phyloP scores from a whole-genome alignment of 2,113 vertebrate species.

The Pardalotus punctatus region DNA sequence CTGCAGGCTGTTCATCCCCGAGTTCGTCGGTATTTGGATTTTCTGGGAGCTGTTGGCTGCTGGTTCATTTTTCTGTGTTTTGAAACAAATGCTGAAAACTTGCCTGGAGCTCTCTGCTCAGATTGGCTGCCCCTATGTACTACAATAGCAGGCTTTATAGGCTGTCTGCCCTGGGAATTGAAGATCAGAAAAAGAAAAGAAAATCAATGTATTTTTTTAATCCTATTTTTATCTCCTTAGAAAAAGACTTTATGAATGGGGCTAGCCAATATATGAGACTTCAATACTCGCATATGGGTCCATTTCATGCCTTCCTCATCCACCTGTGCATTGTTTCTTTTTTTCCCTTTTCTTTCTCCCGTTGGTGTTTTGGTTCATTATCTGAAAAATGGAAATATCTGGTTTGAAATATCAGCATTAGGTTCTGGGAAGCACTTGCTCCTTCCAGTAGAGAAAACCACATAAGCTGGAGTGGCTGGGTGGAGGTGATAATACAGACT shows the following conservation, averaged over 20 bases:
- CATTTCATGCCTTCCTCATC: neutral
- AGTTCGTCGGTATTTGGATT: neutral
- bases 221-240: neutral
- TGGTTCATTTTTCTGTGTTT: neutral
- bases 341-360: no score
- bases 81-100: neutral
- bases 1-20: neutral
- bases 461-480: neutral
- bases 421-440: neutral
- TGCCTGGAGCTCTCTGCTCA: neutral
- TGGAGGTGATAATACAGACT: neutral
- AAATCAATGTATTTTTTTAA: neutral
- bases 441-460: neutral
- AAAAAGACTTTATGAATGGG: neutral
- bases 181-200: neutral
- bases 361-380: neutral
- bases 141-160: neutral
- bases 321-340: fast-evolving
- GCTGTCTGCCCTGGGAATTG: neutral
- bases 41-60: neutral
- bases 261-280: neutral
- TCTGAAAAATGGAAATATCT: neutral
- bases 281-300: fast-evolving
- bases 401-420: neutral
- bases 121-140: neutral